Conservation (phyloP, 2,113 vertebrate genomes). For the Chaetodon auriga region DNA sequence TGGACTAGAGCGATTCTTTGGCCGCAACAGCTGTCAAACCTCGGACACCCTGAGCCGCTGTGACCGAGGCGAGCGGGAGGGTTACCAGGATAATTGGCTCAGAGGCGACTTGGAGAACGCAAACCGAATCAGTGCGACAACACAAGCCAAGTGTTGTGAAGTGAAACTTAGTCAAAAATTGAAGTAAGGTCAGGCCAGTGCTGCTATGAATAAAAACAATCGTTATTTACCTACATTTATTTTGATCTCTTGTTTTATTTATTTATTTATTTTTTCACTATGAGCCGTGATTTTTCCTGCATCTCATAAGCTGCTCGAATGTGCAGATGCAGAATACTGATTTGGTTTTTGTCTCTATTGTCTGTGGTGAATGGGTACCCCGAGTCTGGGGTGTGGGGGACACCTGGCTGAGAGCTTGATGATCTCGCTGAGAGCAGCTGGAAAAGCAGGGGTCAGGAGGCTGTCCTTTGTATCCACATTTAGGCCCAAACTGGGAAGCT, state of each 20-base stretch:
- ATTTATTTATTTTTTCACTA: not conserved
- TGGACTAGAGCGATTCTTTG: conserved; percentile 15
- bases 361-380: conserved; percentile 69
- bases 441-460: conserved; percentile 52
- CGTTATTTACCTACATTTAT: not conserved
- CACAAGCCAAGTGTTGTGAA: not conserved
- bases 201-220: not conserved
- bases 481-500: not conserved
- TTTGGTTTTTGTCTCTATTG: conserved; percentile 68
- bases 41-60: conserved; percentile 4
- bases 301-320: conserved; percentile 40
- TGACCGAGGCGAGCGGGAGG: conserved; percentile 9
- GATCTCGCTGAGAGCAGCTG: conserved; percentile 77
- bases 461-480: conserved; percentile 29
- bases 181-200: not conserved
- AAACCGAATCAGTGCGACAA: not conserved
- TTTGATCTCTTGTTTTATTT: not conserved
- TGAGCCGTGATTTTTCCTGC: conserved; percentile 25
- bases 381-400: conserved; percentile 51
- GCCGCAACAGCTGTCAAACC: conserved; percentile 62
- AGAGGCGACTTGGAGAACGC: conserved; percentile 7
- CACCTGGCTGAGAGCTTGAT: conserved; percentile 69
- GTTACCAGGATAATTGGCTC: conserved; percentile 35
- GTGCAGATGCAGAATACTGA: conserved; percentile 70
- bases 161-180: not conserved